Conservation (phyloP, 2,888 invertebrate genomes). For the Tholera decimalis region DNA sequence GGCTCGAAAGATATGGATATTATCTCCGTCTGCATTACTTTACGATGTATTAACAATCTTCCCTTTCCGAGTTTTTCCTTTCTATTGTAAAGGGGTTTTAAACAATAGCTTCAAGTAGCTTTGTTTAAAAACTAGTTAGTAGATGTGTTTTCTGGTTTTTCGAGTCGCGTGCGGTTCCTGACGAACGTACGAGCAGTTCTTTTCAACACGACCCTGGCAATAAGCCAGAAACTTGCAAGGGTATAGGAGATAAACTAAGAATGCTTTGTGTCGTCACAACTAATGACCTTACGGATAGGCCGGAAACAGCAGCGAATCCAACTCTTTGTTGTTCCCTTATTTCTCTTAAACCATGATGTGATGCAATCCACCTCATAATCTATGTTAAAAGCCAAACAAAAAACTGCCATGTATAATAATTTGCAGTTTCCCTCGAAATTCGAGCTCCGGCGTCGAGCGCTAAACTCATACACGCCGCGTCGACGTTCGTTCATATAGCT, state of each 20-base stretch:
- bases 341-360: background rate
- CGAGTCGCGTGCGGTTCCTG: slow-evolving; percentile 39
- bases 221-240: slow-evolving; percentile 41
- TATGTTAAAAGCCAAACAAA: slow-evolving; percentile 35
- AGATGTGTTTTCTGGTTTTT: slow-evolving; percentile 37
- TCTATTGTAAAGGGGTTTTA: slow-evolving; percentile 27
- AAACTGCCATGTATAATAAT: slow-evolving; percentile 40
- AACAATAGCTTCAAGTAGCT: slow-evolving; percentile 39
- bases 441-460: slow-evolving; percentile 34
- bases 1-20: slow-evolving; percentile 32
- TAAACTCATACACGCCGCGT: slow-evolving; percentile 56
- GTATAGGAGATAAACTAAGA: slow-evolving; percentile 29
- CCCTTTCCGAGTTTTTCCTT: slow-evolving; percentile 6
- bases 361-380: slow-evolving; percentile 13
- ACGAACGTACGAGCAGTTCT: slow-evolving; percentile 42
- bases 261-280: slow-evolving; percentile 43
- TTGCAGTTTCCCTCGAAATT: slow-evolving; percentile 44
- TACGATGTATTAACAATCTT: slow-evolving; percentile 9
- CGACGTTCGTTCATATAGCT: slow-evolving; percentile 57
- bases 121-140: slow-evolving; percentile 48
- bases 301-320: slow-evolving; percentile 18
- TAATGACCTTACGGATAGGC: slow-evolving; percentile 14
- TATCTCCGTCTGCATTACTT: slow-evolving; percentile 22
- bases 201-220: slow-evolving; percentile 50
- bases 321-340: slow-evolving; percentile 12